phyloP scores from a whole-genome alignment of 2,888 invertebrate species.

The Molorchus minor region DNA sequence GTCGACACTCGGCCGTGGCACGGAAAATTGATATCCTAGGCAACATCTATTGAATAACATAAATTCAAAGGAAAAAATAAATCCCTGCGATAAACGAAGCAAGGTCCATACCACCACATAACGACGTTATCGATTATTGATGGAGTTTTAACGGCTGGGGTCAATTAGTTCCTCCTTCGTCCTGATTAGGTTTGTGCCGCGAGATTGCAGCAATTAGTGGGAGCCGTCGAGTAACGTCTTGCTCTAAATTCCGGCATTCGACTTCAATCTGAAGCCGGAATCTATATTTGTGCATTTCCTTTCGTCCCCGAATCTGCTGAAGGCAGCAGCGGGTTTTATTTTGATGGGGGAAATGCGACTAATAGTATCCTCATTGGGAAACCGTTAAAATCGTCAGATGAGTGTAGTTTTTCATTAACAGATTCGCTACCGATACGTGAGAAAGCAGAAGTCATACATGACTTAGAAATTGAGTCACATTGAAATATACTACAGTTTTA shows the following conservation, averaged over 20 bases:
- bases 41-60: slow-evolving; percentile 8
- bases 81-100: slow-evolving; percentile 12
- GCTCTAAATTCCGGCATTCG: slow-evolving; percentile 30
- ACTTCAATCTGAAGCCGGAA: slow-evolving; percentile 34
- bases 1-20: no score
- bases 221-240: slow-evolving; percentile 38
- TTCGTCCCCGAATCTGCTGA: slow-evolving; percentile 22
- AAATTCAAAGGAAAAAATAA: slow-evolving; percentile 7
- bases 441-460: no score
- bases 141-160: slow-evolving; percentile 41
- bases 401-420: no score
- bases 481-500: no score
- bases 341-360: background rate
- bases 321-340: background rate
- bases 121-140: slow-evolving; percentile 34
- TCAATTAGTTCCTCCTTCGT: slow-evolving; percentile 38
- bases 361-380: slow-evolving; percentile 12
- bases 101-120: slow-evolving; percentile 7
- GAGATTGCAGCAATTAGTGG: slow-evolving; percentile 44
- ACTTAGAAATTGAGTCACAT: no score
- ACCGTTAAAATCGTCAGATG: no score
- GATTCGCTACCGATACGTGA: no score
- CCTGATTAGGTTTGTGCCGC: slow-evolving; percentile 38
- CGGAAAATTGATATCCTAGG: no score
- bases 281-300: slow-evolving; percentile 31